Conservation (phyloP, 2,888 invertebrate species). For the Parnassius orleans region DNA sequence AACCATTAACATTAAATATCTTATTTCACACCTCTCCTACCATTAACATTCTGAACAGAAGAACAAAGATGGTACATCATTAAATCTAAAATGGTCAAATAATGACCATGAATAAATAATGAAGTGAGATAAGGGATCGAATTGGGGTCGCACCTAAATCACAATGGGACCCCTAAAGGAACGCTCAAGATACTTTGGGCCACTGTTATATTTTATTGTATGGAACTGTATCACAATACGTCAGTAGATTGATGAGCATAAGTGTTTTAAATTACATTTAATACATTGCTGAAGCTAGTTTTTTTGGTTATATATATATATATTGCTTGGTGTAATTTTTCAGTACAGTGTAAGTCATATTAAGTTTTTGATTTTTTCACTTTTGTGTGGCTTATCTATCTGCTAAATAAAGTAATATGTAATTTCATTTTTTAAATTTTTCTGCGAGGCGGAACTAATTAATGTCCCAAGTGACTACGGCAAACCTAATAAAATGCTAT, state of each 20-base stretch:
- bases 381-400: no score
- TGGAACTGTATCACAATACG: slow-evolving; percentile 71
- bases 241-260: slow-evolving; percentile 53
- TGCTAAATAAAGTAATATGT: no score
- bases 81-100: slow-evolving; percentile 78
- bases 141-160: slow-evolving; percentile 55
- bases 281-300: neutral
- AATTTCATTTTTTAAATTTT: no score
- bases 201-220: slow-evolving; percentile 67
- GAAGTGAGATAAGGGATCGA: slow-evolving; percentile 59
- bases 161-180: slow-evolving; percentile 63
- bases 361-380: no score
- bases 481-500: no score
- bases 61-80: slow-evolving; percentile 76
- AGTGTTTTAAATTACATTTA: slow-evolving; percentile 25
- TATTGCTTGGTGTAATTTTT: no score
- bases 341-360: no score
- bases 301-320: no score
- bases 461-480: no score
- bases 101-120: slow-evolving; percentile 81
- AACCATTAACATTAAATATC: slow-evolving; percentile 56
- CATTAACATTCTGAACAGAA: slow-evolving; percentile 62
- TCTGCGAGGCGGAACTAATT: no score
- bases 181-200: slow-evolving; percentile 55
- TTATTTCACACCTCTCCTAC: slow-evolving; percentile 71